Conservation (phyloP, 2,113 vertebrate genomes). For the Myotis lucifugus region DNA sequence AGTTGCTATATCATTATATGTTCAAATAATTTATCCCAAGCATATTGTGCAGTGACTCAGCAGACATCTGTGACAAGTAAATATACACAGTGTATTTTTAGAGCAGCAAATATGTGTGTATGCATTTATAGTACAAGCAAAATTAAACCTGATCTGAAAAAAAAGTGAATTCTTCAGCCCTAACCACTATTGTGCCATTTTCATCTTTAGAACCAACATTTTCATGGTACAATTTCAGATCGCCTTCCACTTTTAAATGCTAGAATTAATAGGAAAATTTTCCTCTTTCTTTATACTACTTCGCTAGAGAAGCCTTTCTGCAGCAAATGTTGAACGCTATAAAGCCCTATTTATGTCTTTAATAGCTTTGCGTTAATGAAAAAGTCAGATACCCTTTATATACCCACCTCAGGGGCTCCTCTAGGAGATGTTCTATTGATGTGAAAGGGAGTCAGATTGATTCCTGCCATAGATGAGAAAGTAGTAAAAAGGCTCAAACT, state of each 20-base stretch:
- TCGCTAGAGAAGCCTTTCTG: conserved; percentile 49
- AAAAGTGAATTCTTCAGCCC: neutral
- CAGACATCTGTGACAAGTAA: conserved; percentile 68
- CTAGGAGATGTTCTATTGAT: conserved; percentile 52
- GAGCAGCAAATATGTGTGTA: conserved; percentile 45
- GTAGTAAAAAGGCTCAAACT: conserved; percentile 39
- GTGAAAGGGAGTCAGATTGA: conserved; percentile 58
- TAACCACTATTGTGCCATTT: conserved; percentile 41
- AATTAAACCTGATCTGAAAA: conserved; percentile 49
- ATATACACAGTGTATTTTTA: conserved; percentile 70
- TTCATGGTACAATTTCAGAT: conserved; percentile 17
- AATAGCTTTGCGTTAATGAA: conserved; percentile 74
- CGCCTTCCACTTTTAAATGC: conserved; percentile 48
- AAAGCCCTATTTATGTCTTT: conserved; percentile 68
- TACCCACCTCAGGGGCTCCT: conserved; percentile 57
- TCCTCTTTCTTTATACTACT: conserved; percentile 25
- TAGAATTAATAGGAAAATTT: conserved; percentile 57
- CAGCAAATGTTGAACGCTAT: conserved; percentile 49
- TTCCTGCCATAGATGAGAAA: conserved; percentile 63
- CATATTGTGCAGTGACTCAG: conserved; percentile 64
- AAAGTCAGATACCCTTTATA: conserved; percentile 61
- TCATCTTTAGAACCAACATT: conserved; percentile 45
- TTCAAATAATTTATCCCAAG: conserved; percentile 63
- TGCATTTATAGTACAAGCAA: conserved; percentile 46
- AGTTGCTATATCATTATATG: conserved; percentile 40